Evolutionary conservation across 2,888 invertebrate genomes (phyloP).

Genomic region (Lissocephala sabroskyi): DNA sequence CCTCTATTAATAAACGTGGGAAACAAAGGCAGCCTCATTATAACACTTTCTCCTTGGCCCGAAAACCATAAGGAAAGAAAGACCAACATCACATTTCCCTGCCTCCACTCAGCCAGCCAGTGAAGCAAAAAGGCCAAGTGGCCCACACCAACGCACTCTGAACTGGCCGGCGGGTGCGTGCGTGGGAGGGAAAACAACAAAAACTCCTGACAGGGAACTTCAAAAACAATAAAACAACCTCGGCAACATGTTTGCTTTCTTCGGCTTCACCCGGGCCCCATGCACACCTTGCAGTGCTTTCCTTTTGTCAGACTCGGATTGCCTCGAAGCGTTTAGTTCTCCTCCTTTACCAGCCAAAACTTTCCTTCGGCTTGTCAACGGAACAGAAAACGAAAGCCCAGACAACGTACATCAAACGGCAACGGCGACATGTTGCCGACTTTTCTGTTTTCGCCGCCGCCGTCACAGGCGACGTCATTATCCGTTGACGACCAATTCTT

Average conservation of each 20-base stretch:
- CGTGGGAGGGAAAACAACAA: no score
- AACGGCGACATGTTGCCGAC: constrained; percentile 37
- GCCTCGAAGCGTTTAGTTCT: constrained; percentile 40
- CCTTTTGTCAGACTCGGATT: constrained; percentile 37
- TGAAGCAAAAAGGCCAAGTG: not conserved
- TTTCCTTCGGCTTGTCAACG: constrained; percentile 41
- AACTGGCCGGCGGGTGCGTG: no score
- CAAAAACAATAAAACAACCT: constrained; percentile 42
- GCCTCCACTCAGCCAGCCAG: no score
- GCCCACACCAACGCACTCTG: not conserved
- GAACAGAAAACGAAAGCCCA: constrained; percentile 27
- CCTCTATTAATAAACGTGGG: no score
- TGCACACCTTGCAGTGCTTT: constrained; percentile 7
- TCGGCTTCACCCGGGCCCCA: not conserved
- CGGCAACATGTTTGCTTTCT: constrained; percentile 32
- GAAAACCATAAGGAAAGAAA: no score
- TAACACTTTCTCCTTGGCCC: no score
- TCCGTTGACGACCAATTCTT: constrained; percentile 40
- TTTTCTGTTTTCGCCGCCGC: no score
- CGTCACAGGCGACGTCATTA: no score
- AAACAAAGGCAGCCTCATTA: no score
- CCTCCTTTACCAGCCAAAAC: constrained; percentile 26
- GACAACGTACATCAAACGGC: constrained; percentile 35
- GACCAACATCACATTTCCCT: no score
- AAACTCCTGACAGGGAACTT: constrained; percentile 27